Percentiles rank a stretch among this genome's conserved stretches.
These are phyloP conservation scores for Hemaris fuciformis DNA, from an alignment of 2,888 invertebrate species.

Conservation along the genomic window DNA sequence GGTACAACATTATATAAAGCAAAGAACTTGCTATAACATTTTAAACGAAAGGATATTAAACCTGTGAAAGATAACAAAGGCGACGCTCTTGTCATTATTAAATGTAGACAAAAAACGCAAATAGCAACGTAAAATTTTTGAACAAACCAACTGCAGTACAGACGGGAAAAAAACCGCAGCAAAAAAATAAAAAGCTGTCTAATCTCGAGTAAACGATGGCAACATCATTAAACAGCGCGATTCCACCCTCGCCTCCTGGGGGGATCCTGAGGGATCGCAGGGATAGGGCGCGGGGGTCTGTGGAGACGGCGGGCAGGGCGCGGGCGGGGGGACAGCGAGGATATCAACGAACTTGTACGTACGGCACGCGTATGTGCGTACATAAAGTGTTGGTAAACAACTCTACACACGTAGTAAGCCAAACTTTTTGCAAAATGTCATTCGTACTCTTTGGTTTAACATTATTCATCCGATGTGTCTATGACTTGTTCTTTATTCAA, in stretches of 20 bases:
- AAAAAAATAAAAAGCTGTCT: constrained; percentile 28
- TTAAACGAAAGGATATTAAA: neutral
- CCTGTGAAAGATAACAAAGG: neutral
- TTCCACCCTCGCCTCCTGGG: constrained; percentile 23
- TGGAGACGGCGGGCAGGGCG: constrained; percentile 31
- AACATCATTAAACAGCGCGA: constrained; percentile 70
- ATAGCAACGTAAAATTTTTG: constrained; percentile 13
- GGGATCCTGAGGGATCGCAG: constrained; percentile 50
- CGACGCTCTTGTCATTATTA: neutral
- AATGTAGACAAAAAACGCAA: constrained; percentile 4
- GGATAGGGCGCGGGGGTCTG: constrained; percentile 23
- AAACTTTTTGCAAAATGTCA: neutral
- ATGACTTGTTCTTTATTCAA: neutral
- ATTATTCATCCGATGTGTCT: too few species aligned
- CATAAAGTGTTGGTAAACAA: constrained; percentile 78
- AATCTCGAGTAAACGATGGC: constrained; percentile 66
- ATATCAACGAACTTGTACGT: constrained; percentile 77
- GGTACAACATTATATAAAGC: too few species aligned
- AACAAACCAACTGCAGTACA: constrained; percentile 28
- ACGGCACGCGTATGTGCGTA: constrained; percentile 62
- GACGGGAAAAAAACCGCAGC: constrained; percentile 27
- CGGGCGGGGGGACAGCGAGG: constrained; percentile 29
- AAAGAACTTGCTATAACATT: too few species aligned
- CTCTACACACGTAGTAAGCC: constrained; percentile 19
- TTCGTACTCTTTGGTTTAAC: neutral